Evolutionary conservation across 2,797 vertebrate species (phyloP).

Genomic region (Alcedo quadribrachys): DNA sequence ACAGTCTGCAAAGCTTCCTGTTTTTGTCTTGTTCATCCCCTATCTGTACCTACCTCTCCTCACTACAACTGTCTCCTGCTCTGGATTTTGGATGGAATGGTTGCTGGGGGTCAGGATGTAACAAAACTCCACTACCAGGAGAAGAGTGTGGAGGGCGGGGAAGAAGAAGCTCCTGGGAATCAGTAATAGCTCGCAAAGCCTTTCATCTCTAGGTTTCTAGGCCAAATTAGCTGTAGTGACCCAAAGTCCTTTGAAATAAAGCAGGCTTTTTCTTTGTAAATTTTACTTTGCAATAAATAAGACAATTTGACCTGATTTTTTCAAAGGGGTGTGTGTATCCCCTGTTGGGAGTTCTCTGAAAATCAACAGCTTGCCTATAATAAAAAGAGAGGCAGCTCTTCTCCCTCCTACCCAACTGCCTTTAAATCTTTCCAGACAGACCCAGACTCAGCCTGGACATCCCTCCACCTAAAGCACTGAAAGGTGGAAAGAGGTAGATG

Average conservation of each 20-base stretch:
- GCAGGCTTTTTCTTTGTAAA: neutral
- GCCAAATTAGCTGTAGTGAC: slow-evolving; percentile 32
- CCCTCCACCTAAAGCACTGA: fast-evolving
- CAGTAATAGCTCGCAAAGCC: neutral
- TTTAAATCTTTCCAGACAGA: neutral
- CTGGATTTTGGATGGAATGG: neutral
- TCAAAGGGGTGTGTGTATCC: neutral
- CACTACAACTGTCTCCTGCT: neutral
- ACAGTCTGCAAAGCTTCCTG: neutral
- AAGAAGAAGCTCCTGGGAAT: neutral
- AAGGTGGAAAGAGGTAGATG: fast-evolving
- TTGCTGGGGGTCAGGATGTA: neutral
- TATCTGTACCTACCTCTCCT: neutral
- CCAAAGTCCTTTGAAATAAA: slow-evolving; percentile 23
- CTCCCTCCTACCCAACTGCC: neutral
- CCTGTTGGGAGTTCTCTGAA: slow-evolving; percentile 1
- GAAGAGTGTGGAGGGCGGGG: neutral
- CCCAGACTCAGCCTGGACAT: neutral
- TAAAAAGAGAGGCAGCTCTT: neutral
- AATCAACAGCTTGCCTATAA: neutral
- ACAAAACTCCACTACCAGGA: neutral
- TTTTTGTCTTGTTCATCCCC: neutral
- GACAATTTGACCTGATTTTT: slow-evolving; percentile 51
- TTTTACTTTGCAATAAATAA: neutral
- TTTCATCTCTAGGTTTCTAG: slow-evolving; percentile 58